These are phyloP conservation scores for Peromyscus californicus DNA, from an alignment of 2,113 vertebrate species.

Conservation along the genomic window DNA sequence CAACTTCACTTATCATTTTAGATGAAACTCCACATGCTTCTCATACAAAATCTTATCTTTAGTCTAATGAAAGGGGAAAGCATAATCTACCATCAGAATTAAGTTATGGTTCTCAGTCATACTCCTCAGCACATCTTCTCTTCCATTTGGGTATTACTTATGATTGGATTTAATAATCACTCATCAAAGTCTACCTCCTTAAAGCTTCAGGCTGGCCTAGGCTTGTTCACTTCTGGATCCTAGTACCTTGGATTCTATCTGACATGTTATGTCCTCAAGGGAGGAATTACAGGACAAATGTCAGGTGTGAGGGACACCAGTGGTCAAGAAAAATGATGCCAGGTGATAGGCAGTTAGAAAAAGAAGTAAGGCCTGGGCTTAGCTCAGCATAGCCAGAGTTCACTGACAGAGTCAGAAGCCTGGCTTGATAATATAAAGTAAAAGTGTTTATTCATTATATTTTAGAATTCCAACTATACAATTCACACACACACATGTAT, in stretches of 20 bases:
- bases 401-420: neutral
- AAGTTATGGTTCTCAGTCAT: neutral
- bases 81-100: neutral
- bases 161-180: neutral
- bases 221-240: neutral
- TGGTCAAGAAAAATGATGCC: neutral
- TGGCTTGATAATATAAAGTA: neutral
- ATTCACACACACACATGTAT: neutral
- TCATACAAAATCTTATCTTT: neutral
- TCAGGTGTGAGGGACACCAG: neutral
- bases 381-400: neutral
- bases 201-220: neutral
- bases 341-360: neutral
- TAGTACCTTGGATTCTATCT: neutral
- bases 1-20: constrained; percentile 31
- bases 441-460: neutral
- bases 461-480: neutral
- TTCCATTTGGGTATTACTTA: neutral
- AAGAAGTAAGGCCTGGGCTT: neutral
- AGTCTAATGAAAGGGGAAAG: neutral
- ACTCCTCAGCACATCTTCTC: neutral
- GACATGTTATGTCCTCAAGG: neutral
- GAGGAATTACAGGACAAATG: neutral
- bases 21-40: neutral
- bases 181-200: neutral